Evolutionary conservation across 2,888 invertebrate species (phyloP).

Genomic region (Tachina grossa): DNA sequence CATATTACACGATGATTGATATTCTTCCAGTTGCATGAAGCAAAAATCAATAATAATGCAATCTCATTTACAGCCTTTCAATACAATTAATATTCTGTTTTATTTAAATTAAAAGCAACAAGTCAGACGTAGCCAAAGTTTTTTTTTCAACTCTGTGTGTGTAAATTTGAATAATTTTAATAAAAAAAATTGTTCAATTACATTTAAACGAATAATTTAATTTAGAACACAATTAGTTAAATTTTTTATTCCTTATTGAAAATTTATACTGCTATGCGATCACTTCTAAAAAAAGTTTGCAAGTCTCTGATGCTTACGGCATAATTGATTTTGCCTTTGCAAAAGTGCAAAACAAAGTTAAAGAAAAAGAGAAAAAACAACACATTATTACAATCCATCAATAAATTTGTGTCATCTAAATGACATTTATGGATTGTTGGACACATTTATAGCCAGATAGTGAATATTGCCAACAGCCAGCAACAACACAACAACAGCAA

Average conservation of each 20-base stretch:
- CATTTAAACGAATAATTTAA: too few species aligned
- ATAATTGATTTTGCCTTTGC: constrained; percentile 29
- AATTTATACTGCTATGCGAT: too few species aligned
- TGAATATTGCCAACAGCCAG: constrained; percentile 24
- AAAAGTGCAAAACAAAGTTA: constrained; percentile 46
- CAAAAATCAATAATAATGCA: constrained; percentile 60
- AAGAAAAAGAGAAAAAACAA: constrained; percentile 22
- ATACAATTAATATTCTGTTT: constrained; percentile 45
- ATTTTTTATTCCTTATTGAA: too few species aligned
- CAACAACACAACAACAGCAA: constrained; percentile 11
- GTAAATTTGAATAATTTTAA: too few species aligned
- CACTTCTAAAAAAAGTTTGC: constrained; percentile 9
- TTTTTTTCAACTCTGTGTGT: neutral
- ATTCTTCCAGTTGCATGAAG: constrained; percentile 49
- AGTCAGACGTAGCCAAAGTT: constrained; percentile 26
- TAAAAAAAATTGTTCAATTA: too few species aligned
- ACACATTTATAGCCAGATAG: constrained; percentile 63
- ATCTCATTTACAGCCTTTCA: constrained; percentile 55
- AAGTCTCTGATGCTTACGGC: constrained; percentile 10
- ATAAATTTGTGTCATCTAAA: constrained; percentile 75
- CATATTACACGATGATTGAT: constrained; percentile 64
- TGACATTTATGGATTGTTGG: constrained; percentile 77
- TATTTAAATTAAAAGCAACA: neutral
- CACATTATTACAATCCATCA: constrained; percentile 77
- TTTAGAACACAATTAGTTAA: too few species aligned